These are phyloP conservation scores for Paracanthobrama guichenoti DNA, from an alignment of 2,113 vertebrate genomes.

Conservation along the genomic window DNA sequence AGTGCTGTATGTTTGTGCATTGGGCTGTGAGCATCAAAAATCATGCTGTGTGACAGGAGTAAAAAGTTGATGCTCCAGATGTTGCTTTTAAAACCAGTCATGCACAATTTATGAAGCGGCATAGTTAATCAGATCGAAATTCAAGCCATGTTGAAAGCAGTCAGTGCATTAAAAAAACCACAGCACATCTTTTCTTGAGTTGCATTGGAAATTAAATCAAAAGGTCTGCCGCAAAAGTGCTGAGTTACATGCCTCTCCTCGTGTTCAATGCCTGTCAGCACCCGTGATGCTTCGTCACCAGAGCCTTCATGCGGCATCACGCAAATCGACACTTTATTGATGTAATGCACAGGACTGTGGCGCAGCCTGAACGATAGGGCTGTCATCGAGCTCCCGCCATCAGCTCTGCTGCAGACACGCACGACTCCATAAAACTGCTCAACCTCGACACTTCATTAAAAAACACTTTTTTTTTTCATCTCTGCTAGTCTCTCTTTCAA, in stretches of 20 bases:
- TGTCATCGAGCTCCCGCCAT: slow-evolving; percentile 56
- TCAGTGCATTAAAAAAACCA: background rate
- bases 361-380: slow-evolving; percentile 51
- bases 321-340: slow-evolving; percentile 56
- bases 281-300: slow-evolving; percentile 46
- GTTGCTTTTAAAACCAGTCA: slow-evolving; percentile 20
- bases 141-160: background rate
- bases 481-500: background rate
- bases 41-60: background rate
- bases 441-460: slow-evolving; percentile 59
- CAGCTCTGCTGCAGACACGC: slow-evolving; percentile 34
- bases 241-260: slow-evolving; percentile 47
- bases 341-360: slow-evolving; percentile 39
- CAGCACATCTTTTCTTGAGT: background rate
- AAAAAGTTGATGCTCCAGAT: slow-evolving; percentile 30
- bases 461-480: slow-evolving; percentile 42
- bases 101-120: slow-evolving; percentile 41
- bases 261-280: slow-evolving; percentile 2
- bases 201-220: slow-evolving; percentile 5
- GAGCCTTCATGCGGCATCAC: slow-evolving; percentile 32
- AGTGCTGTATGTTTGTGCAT: slow-evolving; percentile 2
- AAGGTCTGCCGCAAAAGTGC: slow-evolving; percentile 49
- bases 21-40: background rate
- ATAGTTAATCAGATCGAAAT: slow-evolving; percentile 59
- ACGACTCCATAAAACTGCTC: slow-evolving; percentile 57